A percentile compares a stretch with the other conserved stretches of the same genome.
Conservation (phyloP, 2,113 vertebrate genomes). For the Lonchura striata region DNA sequence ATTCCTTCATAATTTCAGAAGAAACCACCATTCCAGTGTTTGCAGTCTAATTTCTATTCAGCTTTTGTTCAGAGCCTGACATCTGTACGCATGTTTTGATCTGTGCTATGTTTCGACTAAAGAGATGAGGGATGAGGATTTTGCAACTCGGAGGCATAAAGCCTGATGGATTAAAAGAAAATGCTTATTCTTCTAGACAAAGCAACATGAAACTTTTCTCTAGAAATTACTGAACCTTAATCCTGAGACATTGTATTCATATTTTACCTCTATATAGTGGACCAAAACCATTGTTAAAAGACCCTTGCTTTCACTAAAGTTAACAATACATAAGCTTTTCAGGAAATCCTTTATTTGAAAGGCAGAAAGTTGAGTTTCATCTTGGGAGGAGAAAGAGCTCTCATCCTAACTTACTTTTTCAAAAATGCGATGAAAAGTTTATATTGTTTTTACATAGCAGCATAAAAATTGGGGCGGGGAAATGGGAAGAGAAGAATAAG, state of each 20-base stretch:
- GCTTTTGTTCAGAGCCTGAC: not conserved
- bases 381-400: not conserved
- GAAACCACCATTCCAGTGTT: not conserved
- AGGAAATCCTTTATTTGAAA: not conserved
- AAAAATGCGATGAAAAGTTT: not conserved
- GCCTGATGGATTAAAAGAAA: not conserved
- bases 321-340: not conserved
- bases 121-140: not conserved
- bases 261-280: not conserved
- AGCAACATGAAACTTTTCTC: not conserved
- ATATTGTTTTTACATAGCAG: not conserved
- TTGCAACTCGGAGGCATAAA: not conserved
- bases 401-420: not conserved
- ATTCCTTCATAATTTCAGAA: not conserved
- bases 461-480: not conserved
- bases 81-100: not conserved
- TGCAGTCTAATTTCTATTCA: not conserved
- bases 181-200: not conserved
- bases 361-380: not conserved
- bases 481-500: not conserved
- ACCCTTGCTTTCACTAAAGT: not conserved
- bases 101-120: not conserved
- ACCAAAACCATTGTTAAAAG: not conserved
- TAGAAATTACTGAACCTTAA: not conserved
- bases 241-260: not conserved